Base-by-base conservation (phyloP, 2,113 vertebrate species). In the Passerina amoena region DNA sequence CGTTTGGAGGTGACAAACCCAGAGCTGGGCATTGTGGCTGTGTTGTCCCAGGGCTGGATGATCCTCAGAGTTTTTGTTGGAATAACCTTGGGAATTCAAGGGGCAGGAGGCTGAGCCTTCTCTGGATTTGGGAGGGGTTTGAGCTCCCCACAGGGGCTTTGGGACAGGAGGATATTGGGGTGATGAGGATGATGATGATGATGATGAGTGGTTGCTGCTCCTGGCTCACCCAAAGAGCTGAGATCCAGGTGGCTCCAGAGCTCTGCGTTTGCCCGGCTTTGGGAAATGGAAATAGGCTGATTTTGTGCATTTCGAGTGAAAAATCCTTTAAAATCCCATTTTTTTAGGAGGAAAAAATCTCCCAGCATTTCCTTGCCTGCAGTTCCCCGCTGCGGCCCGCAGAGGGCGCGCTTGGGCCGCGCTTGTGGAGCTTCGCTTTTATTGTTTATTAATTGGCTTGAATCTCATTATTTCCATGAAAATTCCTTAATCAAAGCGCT, bases 391-490 rank as follows among this genome's bases (percentile, higher is more conserved):
- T 23, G 47, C 47, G 27, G 47, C 27, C 66, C 27, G 66, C 47
- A 70, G 66, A 51, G 66, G 66, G 66, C 47, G 66, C 66, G 47
- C 66, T 12, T 2, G n/a, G n/a, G 47, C 47, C 25, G n/a, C n/a
- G 18, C 33, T 3, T 10, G 6, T 5, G 6, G 9, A 1, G 23
- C 65, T 27, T 7, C 3, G 24, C 4, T 68, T 47, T 27, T 7
- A 2, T 5, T 35, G 7, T 47, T 28, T 6, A 10, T 35, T 48
- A 35, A 21, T 69, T 30, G 8, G 18, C 3, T 61, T 61, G 20
- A 6, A 61, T 38, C 9, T 37, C 57, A 25, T 60, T 27, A 59
- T 61, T 38, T 9, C 4, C 5, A 10, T 20, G 25, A 5, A 38
- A 9, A 61, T 28, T 61, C 59, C 59, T 9, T 28, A 9, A 61